Percentiles rank a stretch among this genome's conserved stretches.
Evolutionary conservation across 2,797 vertebrate genomes (phyloP).

Genomic region (Heteromormyrus szaboi): DNA sequence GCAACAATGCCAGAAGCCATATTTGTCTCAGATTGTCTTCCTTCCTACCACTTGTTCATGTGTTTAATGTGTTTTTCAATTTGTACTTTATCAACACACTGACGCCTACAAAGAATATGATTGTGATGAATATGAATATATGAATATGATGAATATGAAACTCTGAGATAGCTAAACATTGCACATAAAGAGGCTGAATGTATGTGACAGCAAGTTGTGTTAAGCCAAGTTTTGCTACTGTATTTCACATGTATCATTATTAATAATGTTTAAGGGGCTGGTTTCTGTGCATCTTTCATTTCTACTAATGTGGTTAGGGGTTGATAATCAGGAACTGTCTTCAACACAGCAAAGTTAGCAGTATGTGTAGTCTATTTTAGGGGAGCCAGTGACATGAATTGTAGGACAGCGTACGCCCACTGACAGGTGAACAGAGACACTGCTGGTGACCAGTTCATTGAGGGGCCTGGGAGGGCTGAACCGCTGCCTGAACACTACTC

Average conservation of each 20-base stretch:
- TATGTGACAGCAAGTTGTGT: not conserved
- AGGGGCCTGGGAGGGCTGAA: conserved; percentile 37
- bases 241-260: not conserved
- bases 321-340: not conserved
- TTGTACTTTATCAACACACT: not conserved
- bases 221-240: not conserved
- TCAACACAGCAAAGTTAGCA: not conserved
- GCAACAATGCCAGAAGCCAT: not conserved
- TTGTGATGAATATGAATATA: too few species aligned
- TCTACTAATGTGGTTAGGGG: not conserved
- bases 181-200: not conserved
- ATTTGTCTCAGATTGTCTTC: not conserved
- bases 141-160: not conserved
- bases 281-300: not conserved
- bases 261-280: not conserved
- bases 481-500: conserved; percentile 31
- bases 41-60: not conserved
- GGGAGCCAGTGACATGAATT: conserved; percentile 37
- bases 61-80: not conserved
- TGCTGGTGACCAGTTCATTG: conserved; percentile 41
- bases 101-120: not conserved
- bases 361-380: conserved; percentile 37
- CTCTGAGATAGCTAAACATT: not conserved
- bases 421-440: conserved; percentile 38
- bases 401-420: conserved; percentile 39